These are phyloP conservation scores for Cynopterus brachyotis DNA, from an alignment of 2,113 vertebrate species.

Conservation along the genomic window DNA sequence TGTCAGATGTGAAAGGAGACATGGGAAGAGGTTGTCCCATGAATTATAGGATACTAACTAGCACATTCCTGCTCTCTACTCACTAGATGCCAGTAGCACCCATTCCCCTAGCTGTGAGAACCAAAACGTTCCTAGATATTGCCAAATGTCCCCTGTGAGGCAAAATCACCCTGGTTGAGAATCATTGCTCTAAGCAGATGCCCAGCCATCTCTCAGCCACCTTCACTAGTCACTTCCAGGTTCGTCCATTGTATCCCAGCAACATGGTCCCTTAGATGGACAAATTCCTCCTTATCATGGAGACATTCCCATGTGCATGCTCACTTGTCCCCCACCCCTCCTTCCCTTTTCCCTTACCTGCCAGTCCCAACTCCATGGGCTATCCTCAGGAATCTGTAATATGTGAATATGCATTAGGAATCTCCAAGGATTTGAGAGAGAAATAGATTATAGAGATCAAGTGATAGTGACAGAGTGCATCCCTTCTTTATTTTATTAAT, in stretches of 20 bases:
- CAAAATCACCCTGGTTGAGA: not conserved
- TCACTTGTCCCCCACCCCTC: not conserved
- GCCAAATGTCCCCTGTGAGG: not conserved
- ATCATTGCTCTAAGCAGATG: not conserved
- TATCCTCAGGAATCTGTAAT: not conserved
- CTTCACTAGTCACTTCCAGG: not conserved
- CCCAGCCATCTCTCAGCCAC: not conserved
- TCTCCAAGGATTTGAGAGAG: not conserved
- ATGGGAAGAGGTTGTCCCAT: not conserved
- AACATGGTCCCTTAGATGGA: not conserved
- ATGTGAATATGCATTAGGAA: not conserved
- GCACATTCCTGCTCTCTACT: not conserved
- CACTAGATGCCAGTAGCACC: not conserved
- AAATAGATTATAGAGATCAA: not conserved
- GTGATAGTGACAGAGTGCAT: not conserved
- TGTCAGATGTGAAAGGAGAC: not conserved
- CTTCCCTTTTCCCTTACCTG: not conserved
- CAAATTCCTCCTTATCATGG: rapidly evolving
- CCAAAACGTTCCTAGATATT: not conserved
- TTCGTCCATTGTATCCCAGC: not conserved
- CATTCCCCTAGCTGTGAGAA: not conserved
- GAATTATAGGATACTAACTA: not conserved
- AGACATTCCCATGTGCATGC: not conserved
- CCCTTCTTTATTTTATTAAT: not conserved
- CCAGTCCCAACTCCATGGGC: too few relatives aligned